Evolutionary conservation across 2,888 invertebrate species (phyloP), one percentile per base, ranked within the genome.

Genomic region (Glyphotaelius pellucidus): DNA sequence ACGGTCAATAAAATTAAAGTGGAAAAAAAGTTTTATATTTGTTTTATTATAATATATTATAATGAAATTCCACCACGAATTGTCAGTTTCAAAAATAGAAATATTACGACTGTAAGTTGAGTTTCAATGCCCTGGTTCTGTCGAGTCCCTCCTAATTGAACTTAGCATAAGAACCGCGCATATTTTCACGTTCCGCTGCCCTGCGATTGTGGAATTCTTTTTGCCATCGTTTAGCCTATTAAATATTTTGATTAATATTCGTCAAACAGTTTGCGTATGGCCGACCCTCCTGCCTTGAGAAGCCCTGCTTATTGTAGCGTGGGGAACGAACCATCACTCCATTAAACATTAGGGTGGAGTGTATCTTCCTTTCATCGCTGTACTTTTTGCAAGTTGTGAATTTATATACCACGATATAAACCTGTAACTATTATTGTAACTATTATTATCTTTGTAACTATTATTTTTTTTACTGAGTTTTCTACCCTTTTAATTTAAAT

Each of bases 181-280:
- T 85, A 87, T 87, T 52, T 52, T 52, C 87, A 87, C 87, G 87
- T 52, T 52, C 52, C 32, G 67, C 79, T 42, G 88, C 67, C 32
- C 30, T 25, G 88, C 79, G 12, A 30, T 67, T 15, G 88, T n/a
- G 88, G 67, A 32, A 42, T 31, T 3, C 79, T 19, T 87, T 52
- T 67, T 30, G 35, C 35, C 88, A 31, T 52, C 25, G 30, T 52
- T 88, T 52, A 15, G 52, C 67, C 67, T 31, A 67, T 88, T 88
- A 67, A 67, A 52, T 67, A 88, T 67, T 88, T 88, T 32, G 88
- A 67, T 88, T 88, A 67, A 67, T 67, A 88, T 88, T 88, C 88
- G 67, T 88, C 88, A 19, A 30, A 35, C 11, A 31, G 35, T 31
- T 67, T 52, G 15, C 9, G 67, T n/a, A 2, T 52, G 88, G 88